Evolutionary conservation across 2,797 vertebrate species (phyloP).

Genomic region (Etheostoma perlongum): DNA sequence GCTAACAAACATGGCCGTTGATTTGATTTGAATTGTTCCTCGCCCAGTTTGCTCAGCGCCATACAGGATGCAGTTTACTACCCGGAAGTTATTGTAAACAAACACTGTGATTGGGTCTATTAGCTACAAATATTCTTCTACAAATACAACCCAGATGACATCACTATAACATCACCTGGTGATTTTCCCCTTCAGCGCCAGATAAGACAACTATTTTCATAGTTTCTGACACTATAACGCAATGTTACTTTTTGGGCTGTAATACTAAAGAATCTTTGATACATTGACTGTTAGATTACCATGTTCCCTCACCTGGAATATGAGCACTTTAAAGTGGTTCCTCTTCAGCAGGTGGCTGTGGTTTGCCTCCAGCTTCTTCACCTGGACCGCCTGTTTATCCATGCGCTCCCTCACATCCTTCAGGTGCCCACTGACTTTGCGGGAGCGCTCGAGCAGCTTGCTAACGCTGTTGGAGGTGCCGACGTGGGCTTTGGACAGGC

Average conservation of each 20-base stretch:
- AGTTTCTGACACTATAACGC: neutral
- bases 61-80: too few species aligned
- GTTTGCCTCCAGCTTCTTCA: conserved; percentile 93
- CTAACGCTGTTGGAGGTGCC: conserved; percentile 89
- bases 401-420: conserved; percentile 90
- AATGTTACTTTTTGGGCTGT: neutral
- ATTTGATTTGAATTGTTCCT: too few species aligned
- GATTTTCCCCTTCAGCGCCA: neutral
- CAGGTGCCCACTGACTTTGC: conserved; percentile 90
- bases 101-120: neutral
- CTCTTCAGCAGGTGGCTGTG: conserved; percentile 94
- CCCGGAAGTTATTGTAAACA: too few species aligned
- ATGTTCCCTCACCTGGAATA: conserved; percentile 93
- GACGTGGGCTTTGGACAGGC: conserved; percentile 90
- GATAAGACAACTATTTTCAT: neutral
- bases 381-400: conserved; percentile 92
- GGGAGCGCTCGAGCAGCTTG: conserved; percentile 95
- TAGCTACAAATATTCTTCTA: neutral
- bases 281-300: conserved; percentile 40
- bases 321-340: conserved; percentile 97
- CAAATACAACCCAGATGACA: neutral
- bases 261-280: neutral
- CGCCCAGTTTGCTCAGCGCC: too few species aligned
- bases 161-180: conserved; percentile 3
- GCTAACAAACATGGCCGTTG: too few species aligned